Evolutionary conservation across 2,797 vertebrate genomes (phyloP), one percentile per base, ranked within the genome.

Genomic region (Ambastaia sidthimunki): DNA sequence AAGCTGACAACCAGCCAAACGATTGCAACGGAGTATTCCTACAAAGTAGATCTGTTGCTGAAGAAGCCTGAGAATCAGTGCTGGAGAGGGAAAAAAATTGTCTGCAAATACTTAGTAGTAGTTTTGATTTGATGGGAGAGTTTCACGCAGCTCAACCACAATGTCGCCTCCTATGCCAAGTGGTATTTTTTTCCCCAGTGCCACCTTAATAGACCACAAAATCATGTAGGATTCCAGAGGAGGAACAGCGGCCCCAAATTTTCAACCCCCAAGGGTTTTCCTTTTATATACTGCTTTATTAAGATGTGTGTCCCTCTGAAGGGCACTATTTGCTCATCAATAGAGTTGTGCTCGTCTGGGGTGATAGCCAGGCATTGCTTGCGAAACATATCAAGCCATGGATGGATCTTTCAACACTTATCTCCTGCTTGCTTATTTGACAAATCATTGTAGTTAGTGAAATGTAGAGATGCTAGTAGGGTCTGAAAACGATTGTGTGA

Each of bases 121-220:
- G 74, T 81, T 82, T 25, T 82, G 63, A 34, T 76, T 73, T 78
- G 80, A 67, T 85, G 74, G 65, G 3, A 80, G 72, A 72, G 71
- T 69, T 85, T 76, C 57, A 74, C 75, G 85, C 23, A 85, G 41
- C 74, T 82, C 82, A 31, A 84, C 63, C 62, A 84, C 82, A 72
- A 81, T 3, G 2, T 82, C 81, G 68, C 70, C 79, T 80, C 70
- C 80, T 1, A 83, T 80, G 31, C 72, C 81, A 75, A 85, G 76
- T 68, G 2, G 72, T 19, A 12, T 63, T 76, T 82, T 69, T 48
- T 84, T 65, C 1, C 31, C 75, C 66, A 73, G 75, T 81, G 19
- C 63, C 78, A 79, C 69, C 82, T 81, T 83, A 23, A 83, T 81
- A 85, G 25, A 88, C 72, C 0, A 1, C 15, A 80, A 85, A 77